A percentile compares a stretch with the other conserved stretches of the same genome.
Evolutionary conservation across 2,888 invertebrate species (phyloP).

Genomic region (Eledona agricola): DNA sequence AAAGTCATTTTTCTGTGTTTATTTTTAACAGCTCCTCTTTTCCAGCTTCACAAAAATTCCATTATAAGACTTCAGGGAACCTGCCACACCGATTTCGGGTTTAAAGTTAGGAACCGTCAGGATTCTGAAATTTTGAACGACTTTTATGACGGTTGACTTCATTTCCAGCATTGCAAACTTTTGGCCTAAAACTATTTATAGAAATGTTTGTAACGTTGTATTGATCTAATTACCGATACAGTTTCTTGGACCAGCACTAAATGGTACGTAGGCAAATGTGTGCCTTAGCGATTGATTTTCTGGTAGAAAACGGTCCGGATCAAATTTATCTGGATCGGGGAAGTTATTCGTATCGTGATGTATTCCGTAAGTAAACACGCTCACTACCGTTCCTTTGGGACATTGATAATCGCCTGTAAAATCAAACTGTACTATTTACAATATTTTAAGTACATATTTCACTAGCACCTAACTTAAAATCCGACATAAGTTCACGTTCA

Average conservation of each 20-base stretch:
- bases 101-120: slow-evolving; percentile 27
- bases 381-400: slow-evolving; percentile 16
- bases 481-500: slow-evolving; percentile 59
- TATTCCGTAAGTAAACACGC: slow-evolving; percentile 23
- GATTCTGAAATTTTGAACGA: slow-evolving; percentile 24
- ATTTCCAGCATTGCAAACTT: slow-evolving; percentile 32
- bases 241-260: slow-evolving; percentile 62
- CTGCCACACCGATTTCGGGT: slow-evolving; percentile 21
- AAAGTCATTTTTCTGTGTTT: too few relatives aligned
- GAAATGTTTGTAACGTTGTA: neutral
- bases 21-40: too few relatives aligned
- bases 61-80: slow-evolving; percentile 33
- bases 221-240: slow-evolving; percentile 55
- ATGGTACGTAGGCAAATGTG: slow-evolving; percentile 60
- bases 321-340: slow-evolving; percentile 39
- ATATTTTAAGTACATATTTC: too few relatives aligned
- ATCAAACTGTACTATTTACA: too few relatives aligned
- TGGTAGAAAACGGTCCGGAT: slow-evolving; percentile 39
- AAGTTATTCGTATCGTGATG: slow-evolving; percentile 33
- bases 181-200: slow-evolving; percentile 30
- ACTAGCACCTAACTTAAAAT: slow-evolving; percentile 44
- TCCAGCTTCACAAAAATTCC: slow-evolving; percentile 26
- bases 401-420: slow-evolving; percentile 24
- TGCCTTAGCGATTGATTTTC: slow-evolving; percentile 44
- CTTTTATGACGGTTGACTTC: slow-evolving; percentile 24